phyloP scores from a whole-genome alignment of 2,888 invertebrate genomes.

The Lathronympha strigana region DNA sequence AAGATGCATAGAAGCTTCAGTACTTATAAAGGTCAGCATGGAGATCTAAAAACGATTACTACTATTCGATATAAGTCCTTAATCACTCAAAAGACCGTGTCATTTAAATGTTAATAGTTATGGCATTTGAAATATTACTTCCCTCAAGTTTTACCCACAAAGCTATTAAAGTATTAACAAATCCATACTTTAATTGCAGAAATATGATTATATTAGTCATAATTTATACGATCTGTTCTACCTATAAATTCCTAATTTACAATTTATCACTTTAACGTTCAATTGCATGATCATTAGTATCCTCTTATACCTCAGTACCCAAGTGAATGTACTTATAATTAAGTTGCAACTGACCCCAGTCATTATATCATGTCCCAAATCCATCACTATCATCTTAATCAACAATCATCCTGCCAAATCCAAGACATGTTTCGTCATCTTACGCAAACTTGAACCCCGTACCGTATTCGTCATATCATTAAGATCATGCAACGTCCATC shows the following conservation, averaged over 20 bases:
- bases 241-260: too few species aligned
- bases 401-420: slow-evolving; percentile 19
- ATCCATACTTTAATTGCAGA: not conserved
- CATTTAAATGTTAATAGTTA: slow-evolving; percentile 12
- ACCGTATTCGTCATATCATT: slow-evolving; percentile 22
- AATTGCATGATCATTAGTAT: too few species aligned
- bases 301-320: not conserved
- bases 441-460: slow-evolving; percentile 22
- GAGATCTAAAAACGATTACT: not conserved
- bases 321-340: not conserved
- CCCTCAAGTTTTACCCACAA: not conserved
- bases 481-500: slow-evolving; percentile 22
- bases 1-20: too few species aligned
- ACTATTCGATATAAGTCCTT: not conserved
- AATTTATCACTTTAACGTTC: too few species aligned
- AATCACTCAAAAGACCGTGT: not conserved
- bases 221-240: too few species aligned
- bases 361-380: slow-evolving; percentile 15
- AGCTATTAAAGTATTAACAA: not conserved
- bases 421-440: slow-evolving; percentile 18
- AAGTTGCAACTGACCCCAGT: not conserved
- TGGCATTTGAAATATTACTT: not conserved
- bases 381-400: slow-evolving; percentile 19
- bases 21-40: not conserved
- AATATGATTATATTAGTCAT: too few species aligned